Evolutionary conservation across 2,888 invertebrate species (phyloP), one percentile per base, ranked within the genome.

Genomic region (Cinara cedri): DNA sequence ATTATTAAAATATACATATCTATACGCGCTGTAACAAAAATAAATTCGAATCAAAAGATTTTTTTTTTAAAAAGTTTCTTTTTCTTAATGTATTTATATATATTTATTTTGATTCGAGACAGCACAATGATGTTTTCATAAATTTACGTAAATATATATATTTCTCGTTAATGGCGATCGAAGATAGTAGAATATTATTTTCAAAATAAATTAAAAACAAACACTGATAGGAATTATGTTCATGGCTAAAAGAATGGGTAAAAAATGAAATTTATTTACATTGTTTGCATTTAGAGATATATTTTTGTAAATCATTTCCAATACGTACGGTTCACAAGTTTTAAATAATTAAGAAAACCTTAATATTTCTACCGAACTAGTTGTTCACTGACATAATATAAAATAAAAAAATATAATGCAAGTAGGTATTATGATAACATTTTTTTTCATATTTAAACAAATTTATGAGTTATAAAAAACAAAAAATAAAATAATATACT

Each of bases 141-240:
- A 42, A 54, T 54, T 19, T 34, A 6, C n/a, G 13, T 26, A 34
- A n/a, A n/a, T 68, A 51, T 21, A 24, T 49, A 66, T 49, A 68
- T n/a, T 68, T 24, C 16, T 3, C 26, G 3, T n/a, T 42, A 44
- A 63, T 54, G 54, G 11, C 11, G 71, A 44, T 71, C 55, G 44
- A 71, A 42, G 4, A 55, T 55, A 55, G 44, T 55, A 44, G 6
- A 71, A 42, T 4, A 57, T 71, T 71, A 71, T 71, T 57, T 57
- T 44, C 13, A 44, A 70, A 70, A 70, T 44, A 71, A 57, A 71
- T 71, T 57, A 44, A 57, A 71, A 71, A 57, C 16, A 71, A 71
- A 44, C n/a, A 57, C 21, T 11, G 70, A 19, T 42, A 26, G 21
- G 14, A 44, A 44, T 24, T 71, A 44, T 24, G 16, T 13, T 44